A percentile compares a stretch with the other conserved stretches of the same genome.
Conservation (phyloP, 2,888 invertebrate species). For the Calameuta idolon region DNA sequence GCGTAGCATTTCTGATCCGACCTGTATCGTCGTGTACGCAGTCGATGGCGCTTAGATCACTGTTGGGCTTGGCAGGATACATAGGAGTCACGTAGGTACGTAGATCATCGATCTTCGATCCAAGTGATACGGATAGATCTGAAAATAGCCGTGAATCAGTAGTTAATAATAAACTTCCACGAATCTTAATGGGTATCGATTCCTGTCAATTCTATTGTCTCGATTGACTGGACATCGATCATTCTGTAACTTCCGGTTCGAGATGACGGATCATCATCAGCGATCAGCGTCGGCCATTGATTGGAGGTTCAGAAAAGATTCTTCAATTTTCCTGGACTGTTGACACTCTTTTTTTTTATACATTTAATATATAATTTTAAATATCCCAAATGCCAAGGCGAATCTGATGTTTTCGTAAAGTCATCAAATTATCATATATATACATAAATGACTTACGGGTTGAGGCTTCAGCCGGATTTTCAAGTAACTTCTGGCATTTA, state of each 20-base stretch:
- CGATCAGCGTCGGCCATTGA: background rate
- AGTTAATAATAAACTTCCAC: constrained; percentile 34
- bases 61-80: constrained; percentile 52
- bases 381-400: background rate
- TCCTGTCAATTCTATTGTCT: background rate
- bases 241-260: background rate
- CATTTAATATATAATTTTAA: background rate
- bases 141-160: constrained; percentile 46
- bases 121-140: constrained; percentile 57
- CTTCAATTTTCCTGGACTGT: background rate
- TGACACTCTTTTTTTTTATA: background rate
- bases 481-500: background rate
- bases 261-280: background rate
- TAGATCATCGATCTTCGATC: constrained; percentile 45
- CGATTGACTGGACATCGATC: background rate
- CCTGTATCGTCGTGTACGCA: background rate
- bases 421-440: background rate
- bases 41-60: constrained; percentile 51
- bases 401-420: background rate
- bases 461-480: background rate
- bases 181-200: constrained; percentile 9
- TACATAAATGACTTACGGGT: background rate
- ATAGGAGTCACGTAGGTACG: constrained; percentile 29
- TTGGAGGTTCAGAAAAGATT: background rate
- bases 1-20: background rate